Evolutionary conservation across 2,113 vertebrate species (phyloP).

Genomic region (Pseudorhombus dupliciocellatus): DNA sequence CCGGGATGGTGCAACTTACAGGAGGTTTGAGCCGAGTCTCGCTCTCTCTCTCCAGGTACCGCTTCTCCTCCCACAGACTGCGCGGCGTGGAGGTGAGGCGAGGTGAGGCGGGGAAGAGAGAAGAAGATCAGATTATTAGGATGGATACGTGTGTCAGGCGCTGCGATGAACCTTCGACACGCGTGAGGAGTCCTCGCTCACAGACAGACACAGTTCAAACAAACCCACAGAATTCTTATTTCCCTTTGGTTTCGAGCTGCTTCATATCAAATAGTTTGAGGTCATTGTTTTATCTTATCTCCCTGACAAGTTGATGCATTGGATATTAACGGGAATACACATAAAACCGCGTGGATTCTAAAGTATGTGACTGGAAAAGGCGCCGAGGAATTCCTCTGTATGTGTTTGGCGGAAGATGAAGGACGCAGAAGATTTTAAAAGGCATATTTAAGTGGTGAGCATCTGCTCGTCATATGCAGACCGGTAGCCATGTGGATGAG

Average conservation of each 20-base stretch:
- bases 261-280: conserved; percentile 56
- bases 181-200: not conserved
- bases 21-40: conserved; percentile 81
- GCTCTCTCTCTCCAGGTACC: conserved; percentile 82
- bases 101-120: conserved; percentile 3
- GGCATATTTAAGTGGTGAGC: conserved; percentile 57
- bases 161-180: not conserved
- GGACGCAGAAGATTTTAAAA: conserved; percentile 35
- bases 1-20: conserved; percentile 81
- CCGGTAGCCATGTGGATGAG: conserved; percentile 31
- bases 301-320: conserved; percentile 62
- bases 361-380: conserved; percentile 39
- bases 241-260: conserved; percentile 33
- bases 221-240: conserved; percentile 35
- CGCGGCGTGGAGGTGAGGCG: conserved; percentile 24
- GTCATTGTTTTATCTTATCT: conserved; percentile 46
- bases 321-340: conserved; percentile 47
- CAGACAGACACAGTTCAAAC: conserved; percentile 22
- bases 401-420: conserved; percentile 74
- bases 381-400: conserved; percentile 57
- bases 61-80: conserved; percentile 87
- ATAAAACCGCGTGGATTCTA: conserved; percentile 46
- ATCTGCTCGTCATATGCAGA: conserved; percentile 73
- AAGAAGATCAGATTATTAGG: conserved; percentile 3
- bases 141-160: conserved; percentile 1